Evolutionary conservation across 2,888 invertebrate genomes (phyloP).

Genomic region (Saturnia pavonia): DNA sequence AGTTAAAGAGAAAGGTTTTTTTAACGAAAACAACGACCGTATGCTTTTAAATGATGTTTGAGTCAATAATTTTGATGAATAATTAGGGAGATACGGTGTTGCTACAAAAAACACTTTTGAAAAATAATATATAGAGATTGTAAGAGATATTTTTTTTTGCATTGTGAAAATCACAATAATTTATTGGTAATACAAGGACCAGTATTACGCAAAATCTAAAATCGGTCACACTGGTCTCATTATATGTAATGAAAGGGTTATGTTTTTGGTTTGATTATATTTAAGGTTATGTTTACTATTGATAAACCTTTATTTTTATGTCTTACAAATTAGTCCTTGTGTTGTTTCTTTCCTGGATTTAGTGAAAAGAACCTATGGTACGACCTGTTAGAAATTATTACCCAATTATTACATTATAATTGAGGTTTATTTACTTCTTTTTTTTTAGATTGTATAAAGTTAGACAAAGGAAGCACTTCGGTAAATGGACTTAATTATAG

Average conservation of each 20-base stretch:
- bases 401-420: neutral
- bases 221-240: neutral
- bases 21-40: too few species aligned
- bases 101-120: too few species aligned
- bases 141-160: too few species aligned
- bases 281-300: slow-evolving; percentile 1
- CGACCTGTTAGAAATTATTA: neutral
- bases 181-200: neutral
- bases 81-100: too few species aligned
- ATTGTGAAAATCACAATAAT: too few species aligned
- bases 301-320: neutral
- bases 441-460: neutral
- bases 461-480: neutral
- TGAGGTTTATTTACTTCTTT: too few species aligned
- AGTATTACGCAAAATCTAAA: neutral
- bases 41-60: too few species aligned
- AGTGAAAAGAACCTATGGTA: neutral
- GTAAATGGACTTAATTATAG: neutral
- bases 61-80: too few species aligned
- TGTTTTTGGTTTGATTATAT: neutral
- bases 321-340: neutral
- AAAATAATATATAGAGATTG: too few species aligned
- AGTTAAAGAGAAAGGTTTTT: too few species aligned
- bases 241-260: neutral
- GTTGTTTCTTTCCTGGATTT: neutral